These are phyloP conservation scores for Hyposoter didymator DNA, from an alignment of 2,888 invertebrate species.

Conservation along the genomic window DNA sequence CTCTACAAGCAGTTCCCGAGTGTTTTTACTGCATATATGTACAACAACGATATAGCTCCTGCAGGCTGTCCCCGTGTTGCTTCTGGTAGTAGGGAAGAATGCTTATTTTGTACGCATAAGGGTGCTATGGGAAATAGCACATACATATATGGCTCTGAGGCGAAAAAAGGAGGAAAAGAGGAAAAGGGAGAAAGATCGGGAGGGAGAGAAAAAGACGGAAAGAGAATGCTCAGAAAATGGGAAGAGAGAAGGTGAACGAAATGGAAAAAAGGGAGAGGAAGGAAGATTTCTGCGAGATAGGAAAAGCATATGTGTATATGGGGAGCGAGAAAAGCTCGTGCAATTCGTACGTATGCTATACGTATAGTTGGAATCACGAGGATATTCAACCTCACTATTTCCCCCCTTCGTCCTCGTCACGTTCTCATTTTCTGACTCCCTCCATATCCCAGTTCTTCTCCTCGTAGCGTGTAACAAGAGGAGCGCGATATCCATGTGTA, in stretches of 20 bases:
- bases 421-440: constrained; percentile 50
- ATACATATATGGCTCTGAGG: background rate
- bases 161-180: constrained; percentile 7
- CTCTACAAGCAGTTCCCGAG: constrained; percentile 76
- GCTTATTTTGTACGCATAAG: constrained; percentile 44
- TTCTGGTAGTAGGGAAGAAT: constrained; percentile 32
- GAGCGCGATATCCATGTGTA: constrained; percentile 35
- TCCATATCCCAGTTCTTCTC: constrained; percentile 40
- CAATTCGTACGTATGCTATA: constrained; percentile 49
- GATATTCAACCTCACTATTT: constrained; percentile 50
- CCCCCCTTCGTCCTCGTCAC: constrained; percentile 48
- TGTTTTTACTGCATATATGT: constrained; percentile 13
- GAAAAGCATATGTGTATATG: constrained; percentile 49
- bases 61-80: constrained; percentile 29
- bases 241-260: constrained; percentile 47
- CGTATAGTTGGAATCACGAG: constrained; percentile 48
- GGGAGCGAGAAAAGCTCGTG: constrained; percentile 46
- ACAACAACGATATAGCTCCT: background rate
- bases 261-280: constrained; percentile 39
- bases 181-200: constrained; percentile 14
- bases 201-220: background rate
- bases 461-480: constrained; percentile 35
- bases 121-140: constrained; percentile 48
- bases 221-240: constrained; percentile 45
- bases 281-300: constrained; percentile 24